phyloP scores from a whole-genome alignment of 2,113 vertebrate species.

The Chamaea fasciata region DNA sequence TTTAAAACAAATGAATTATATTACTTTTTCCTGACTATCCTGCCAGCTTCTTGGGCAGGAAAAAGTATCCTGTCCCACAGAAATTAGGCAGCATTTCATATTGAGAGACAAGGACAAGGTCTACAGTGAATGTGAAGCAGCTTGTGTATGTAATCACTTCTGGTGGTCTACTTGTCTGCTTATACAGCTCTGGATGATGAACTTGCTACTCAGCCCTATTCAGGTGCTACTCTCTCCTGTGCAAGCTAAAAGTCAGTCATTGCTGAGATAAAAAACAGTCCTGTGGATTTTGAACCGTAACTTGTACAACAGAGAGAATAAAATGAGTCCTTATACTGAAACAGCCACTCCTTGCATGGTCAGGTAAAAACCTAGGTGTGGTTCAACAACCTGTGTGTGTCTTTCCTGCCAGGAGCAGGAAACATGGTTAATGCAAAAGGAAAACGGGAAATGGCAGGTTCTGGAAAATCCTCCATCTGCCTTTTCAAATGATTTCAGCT shows the following conservation, averaged over 20 bases:
- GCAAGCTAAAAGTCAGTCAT: neutral
- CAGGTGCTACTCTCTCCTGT: neutral
- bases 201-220: neutral
- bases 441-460: neutral
- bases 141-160: neutral
- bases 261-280: neutral
- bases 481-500: conserved; percentile 59
- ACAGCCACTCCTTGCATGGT: neutral
- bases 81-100: neutral
- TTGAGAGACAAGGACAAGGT: neutral
- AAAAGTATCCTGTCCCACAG: neutral
- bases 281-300: conserved; percentile 15
- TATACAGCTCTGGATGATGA: neutral
- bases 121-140: neutral
- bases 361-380: neutral
- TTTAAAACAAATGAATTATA: neutral
- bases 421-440: conserved; percentile 1
- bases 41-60: neutral
- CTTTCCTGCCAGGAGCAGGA: conserved; percentile 9
- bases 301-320: neutral
- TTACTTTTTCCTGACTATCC: neutral
- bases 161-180: neutral
- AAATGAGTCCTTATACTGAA: neutral
- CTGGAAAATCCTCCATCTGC: conserved; percentile 29
- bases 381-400: neutral